Evolutionary conservation across 2,113 vertebrate genomes (phyloP).

Genomic region (Eubucco bourcierii): DNA sequence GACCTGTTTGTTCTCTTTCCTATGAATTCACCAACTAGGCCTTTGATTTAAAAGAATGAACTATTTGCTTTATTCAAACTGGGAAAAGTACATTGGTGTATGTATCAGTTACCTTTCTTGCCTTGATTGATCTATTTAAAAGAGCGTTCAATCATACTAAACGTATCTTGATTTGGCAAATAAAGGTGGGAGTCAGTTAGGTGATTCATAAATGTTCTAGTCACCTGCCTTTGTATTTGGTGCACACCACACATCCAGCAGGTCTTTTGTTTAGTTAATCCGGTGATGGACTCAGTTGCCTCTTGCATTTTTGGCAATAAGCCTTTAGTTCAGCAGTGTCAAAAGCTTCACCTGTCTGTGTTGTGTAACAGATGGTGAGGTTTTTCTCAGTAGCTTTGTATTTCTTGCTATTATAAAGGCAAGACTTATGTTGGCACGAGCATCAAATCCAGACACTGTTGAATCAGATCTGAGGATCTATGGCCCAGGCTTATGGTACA

Average conservation of each 20-base stretch:
- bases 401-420: not conserved
- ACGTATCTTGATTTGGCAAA: not conserved
- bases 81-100: not conserved
- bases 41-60: slow-evolving; percentile 20
- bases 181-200: not conserved
- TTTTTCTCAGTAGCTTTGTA: not conserved
- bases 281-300: not conserved
- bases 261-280: not conserved
- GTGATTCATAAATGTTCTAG: not conserved
- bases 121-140: not conserved
- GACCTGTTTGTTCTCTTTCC: not conserved
- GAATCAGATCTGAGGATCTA: not conserved
- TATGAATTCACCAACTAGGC: not conserved
- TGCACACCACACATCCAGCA: not conserved
- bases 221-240: slow-evolving; percentile 24
- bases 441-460: not conserved
- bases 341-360: not conserved
- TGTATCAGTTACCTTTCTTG: not conserved
- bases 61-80: not conserved
- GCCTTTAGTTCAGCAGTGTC: not conserved
- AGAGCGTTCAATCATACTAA: not conserved
- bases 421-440: not conserved
- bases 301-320: slow-evolving; percentile 15
- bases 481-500: not conserved
- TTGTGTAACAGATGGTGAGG: not conserved